Base-by-base conservation (phyloP, 2,113 vertebrate genomes). In the Dinomys branickii region DNA sequence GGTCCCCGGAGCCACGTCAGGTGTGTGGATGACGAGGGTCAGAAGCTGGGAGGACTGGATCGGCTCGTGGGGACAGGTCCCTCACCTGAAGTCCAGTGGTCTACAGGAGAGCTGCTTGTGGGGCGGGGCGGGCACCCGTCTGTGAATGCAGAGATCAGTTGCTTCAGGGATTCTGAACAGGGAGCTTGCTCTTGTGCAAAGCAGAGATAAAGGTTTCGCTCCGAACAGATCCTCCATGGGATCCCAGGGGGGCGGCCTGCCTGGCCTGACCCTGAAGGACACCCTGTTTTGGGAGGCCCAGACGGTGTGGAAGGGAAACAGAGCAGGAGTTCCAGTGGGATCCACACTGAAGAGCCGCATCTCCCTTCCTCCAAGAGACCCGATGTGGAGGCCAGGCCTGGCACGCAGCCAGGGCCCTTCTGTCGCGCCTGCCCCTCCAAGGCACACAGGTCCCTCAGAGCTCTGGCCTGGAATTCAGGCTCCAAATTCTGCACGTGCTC, bases 61-160 rank as follows among this genome's bases (percentile, higher is more conserved):
- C 41, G 24, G 38, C 44, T 14, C 26, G 1, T 47, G 75, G 52
- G 11, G 44, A 44, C 1, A 0, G 1, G 50, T 13, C n/a, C 16
- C 44, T 9, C 9, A 14, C 58, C 41, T 41, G 80, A 94, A 73
- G 59, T 47, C 22, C 73, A 6, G 12, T 24, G 8, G 35, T 19
- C 35, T 38, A 3, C 67, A 38, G 16, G 19, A 10, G 17, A 20
- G 17, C 67, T 20, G 35, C 67, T 69, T n/a, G 35, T 17, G 14
- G 69, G 20, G 69, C 0, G 4, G 69, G 20, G n/a, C 63, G 9
- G 20, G 3, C n/a, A 41, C 20, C 3, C 50, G 47, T 50, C 41
- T 33, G 26, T 50, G 28, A 17, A 30, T 50, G 11, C 13, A 7
- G 75, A 50, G 44, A 50, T 50, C 6, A 33, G 50, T 56, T 1